These are phyloP conservation scores for Glaucomys volans DNA, from an alignment of 2,113 vertebrate species.

Conservation along the genomic window DNA sequence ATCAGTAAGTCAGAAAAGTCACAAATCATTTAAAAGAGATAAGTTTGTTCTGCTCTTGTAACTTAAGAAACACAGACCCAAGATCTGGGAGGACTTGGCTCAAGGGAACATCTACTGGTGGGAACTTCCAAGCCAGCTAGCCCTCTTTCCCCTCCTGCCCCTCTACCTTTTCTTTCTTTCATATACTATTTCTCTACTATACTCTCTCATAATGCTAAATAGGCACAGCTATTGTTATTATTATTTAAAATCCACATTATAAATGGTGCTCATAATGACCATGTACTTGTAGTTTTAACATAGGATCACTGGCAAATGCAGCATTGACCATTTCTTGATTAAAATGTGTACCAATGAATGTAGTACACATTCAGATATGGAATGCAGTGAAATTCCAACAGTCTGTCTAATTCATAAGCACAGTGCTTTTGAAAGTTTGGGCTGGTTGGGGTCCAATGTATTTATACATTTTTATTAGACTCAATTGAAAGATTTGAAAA, in stretches of 20 bases:
- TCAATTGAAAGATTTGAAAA: slow-evolving; percentile 80
- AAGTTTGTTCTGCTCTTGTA: neutral
- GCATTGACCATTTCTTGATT: neutral
- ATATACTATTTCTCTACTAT: neutral
- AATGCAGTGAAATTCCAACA: neutral
- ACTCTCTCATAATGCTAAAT: neutral
- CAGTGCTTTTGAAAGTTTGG: slow-evolving; percentile 60
- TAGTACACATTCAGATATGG: neutral
- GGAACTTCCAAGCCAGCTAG: too few relatives aligned
- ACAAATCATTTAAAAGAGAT: neutral
- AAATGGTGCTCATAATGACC: neutral
- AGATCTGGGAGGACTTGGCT: neutral
- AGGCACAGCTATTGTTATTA: neutral
- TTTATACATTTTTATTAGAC: slow-evolving; percentile 83
- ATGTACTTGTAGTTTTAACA: neutral
- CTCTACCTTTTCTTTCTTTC: neutral
- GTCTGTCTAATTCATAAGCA: slow-evolving; percentile 46
- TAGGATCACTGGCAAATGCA: neutral
- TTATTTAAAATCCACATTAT: neutral
- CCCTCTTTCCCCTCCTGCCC: neutral
- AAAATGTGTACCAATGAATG: neutral
- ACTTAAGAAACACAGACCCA: neutral
- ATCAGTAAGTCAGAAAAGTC: neutral
- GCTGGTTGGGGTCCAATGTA: slow-evolving; percentile 67
- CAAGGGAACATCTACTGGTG: neutral